Conservation (phyloP, 2,797 vertebrate genomes). For the Geotria australis region DNA sequence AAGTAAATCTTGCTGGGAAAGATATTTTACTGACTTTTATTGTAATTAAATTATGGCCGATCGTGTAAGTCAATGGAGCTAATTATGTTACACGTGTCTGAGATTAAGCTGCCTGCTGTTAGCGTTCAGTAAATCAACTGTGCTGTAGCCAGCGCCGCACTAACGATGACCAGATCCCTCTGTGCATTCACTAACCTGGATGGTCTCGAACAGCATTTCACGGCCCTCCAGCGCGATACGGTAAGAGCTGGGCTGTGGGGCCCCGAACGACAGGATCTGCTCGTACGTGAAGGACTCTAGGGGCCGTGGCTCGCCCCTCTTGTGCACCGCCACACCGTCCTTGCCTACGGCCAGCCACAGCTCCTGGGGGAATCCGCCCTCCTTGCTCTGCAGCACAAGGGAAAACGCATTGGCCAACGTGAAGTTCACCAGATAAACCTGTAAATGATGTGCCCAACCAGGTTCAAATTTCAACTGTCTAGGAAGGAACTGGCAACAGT, state of each 20-base stretch:
- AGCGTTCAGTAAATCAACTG: not conserved
- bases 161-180: not conserved
- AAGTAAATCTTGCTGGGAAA: not conserved
- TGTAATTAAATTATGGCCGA: too few species aligned
- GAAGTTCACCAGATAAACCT: too few species aligned
- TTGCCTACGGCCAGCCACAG: conserved; percentile 72
- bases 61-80: too few species aligned
- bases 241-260: conserved; percentile 50
- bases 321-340: conserved; percentile 66
- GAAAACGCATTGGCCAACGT: too few species aligned
- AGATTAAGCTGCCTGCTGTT: not conserved
- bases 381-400: conserved; percentile 23
- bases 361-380: conserved; percentile 48
- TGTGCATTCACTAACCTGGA: conserved; percentile 25
- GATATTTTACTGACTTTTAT: not conserved
- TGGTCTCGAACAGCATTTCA: conserved; percentile 64
- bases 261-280: conserved; percentile 70
- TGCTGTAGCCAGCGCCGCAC: not conserved
- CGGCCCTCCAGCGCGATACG: conserved; percentile 70
- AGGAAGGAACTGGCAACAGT: too few species aligned
- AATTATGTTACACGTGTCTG: too few species aligned
- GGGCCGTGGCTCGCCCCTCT: conserved; percentile 52
- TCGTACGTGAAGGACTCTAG: conserved; percentile 76
- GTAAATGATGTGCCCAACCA: too few species aligned
- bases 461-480: too few species aligned